Conservation (phyloP, 2,888 invertebrate species). For the Sipha maydis region DNA sequence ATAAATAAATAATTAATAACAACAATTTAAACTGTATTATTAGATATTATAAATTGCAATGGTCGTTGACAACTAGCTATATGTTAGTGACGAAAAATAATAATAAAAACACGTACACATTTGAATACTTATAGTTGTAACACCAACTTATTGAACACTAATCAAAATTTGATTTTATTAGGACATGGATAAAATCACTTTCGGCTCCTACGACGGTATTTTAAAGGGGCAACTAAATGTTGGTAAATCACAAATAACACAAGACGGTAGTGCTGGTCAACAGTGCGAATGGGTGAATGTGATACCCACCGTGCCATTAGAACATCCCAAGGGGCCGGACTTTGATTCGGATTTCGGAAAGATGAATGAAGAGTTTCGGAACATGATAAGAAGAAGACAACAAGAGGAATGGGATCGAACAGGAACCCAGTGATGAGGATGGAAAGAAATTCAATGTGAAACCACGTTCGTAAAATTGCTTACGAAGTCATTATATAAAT, state of each 20-base stretch:
- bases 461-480: background rate
- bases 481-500: background rate
- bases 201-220: background rate
- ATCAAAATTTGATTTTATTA: background rate
- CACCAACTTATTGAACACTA: no score
- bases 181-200: background rate
- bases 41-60: no score
- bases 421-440: background rate
- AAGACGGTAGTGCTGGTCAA: background rate
- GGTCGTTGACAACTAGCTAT: no score
- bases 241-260: background rate
- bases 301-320: background rate
- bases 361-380: slow-evolving; percentile 44
- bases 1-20: no score
- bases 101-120: no score
- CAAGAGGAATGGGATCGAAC: slow-evolving; percentile 43
- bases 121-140: no score
- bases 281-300: background rate
- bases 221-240: background rate
- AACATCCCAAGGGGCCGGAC: slow-evolving; percentile 42
- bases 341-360: slow-evolving; percentile 22
- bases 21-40: no score
- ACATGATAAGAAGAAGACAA: slow-evolving; percentile 31
- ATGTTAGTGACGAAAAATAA: background rate
- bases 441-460: background rate